phyloP scores from a whole-genome alignment of 2,113 vertebrate species.

The Tyrannus savana region DNA sequence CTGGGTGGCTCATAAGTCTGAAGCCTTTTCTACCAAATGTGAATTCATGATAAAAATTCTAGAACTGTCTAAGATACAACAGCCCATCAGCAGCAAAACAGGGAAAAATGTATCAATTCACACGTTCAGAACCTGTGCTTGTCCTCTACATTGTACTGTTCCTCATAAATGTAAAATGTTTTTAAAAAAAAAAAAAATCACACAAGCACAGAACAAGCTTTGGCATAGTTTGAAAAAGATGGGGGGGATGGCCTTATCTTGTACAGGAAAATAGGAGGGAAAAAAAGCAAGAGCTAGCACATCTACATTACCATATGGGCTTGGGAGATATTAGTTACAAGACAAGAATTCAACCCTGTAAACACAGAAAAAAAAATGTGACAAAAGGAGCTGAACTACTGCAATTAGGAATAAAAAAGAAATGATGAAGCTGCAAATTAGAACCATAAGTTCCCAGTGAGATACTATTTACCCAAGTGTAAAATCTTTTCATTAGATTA shows the following conservation, averaged over 20 bases:
- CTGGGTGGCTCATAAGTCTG: not conserved
- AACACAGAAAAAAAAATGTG: slow-evolving; percentile 22
- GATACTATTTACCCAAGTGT: not conserved
- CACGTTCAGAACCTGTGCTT: not conserved
- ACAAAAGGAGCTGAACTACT: not conserved
- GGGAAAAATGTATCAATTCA: not conserved
- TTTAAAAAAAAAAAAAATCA: not conserved
- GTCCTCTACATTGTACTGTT: not conserved
- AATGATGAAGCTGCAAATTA: not conserved
- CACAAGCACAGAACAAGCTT: not conserved
- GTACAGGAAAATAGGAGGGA: not conserved
- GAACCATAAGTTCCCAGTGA: not conserved
- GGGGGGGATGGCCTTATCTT: not conserved
- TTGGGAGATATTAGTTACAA: slow-evolving; percentile 1
- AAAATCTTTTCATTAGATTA: not conserved
- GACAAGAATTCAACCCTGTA: not conserved
- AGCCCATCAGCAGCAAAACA: not conserved
- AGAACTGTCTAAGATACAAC: not conserved
- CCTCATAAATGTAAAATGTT: not conserved
- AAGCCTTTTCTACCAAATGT: not conserved
- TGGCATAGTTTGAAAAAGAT: not conserved
- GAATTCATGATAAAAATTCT: not conserved
- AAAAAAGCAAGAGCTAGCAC: not conserved
- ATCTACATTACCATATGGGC: not conserved
- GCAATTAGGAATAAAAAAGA: not conserved